These are phyloP conservation scores for Rhagoletis zephyria DNA, from an alignment of 1,140 invertebrate species.

Conservation along the genomic window DNA sequence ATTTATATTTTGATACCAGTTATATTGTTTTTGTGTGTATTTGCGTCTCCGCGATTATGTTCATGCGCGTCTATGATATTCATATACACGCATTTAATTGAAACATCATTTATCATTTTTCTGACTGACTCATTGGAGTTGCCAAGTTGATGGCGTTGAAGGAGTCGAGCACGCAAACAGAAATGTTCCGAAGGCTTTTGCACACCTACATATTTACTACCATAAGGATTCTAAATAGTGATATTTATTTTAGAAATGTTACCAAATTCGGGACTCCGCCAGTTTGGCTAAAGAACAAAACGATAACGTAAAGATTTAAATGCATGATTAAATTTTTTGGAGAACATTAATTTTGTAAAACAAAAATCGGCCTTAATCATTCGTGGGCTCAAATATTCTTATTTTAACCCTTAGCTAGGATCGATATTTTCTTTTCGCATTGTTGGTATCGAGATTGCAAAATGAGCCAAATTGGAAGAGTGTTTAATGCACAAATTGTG, in stretches of 20 bases:
- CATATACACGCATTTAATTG: slow-evolving; percentile 39
- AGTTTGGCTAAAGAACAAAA: too few relatives aligned
- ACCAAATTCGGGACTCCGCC: neutral
- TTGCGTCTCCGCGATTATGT: neutral
- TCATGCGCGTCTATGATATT: neutral
- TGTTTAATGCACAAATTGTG: too few relatives aligned
- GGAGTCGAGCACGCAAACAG: slow-evolving; percentile 26
- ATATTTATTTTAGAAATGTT: neutral
- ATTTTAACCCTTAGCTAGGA: too few relatives aligned
- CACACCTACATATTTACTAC: neutral
- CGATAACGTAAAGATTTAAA: neutral
- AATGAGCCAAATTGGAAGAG: too few relatives aligned
- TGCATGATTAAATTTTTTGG: too few relatives aligned
- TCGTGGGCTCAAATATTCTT: too few relatives aligned
- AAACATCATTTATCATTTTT: slow-evolving; percentile 52
- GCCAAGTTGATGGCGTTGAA: neutral
- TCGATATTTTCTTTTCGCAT: too few relatives aligned
- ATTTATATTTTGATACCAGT: too few relatives aligned
- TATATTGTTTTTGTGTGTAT: too few relatives aligned
- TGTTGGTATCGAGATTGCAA: too few relatives aligned
- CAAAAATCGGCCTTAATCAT: too few relatives aligned
- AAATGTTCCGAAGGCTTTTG: slow-evolving; percentile 38
- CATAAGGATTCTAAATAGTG: neutral
- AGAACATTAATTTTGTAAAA: too few relatives aligned
- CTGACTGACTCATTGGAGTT: neutral